Evolutionary conservation across 2,797 vertebrate species (phyloP).

Genomic region (Arvicola amphibius): DNA sequence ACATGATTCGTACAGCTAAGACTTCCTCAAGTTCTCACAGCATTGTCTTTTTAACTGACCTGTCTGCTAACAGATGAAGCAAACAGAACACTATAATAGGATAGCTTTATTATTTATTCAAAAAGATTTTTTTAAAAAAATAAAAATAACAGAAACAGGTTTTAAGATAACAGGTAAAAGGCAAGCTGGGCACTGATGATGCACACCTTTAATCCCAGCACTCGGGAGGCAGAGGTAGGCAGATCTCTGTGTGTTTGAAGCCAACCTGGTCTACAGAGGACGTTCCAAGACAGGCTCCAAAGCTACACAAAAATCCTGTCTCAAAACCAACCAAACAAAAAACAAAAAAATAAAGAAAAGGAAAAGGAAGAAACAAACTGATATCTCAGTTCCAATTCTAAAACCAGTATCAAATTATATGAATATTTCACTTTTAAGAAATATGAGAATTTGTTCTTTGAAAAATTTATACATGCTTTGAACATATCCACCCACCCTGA

Average conservation of each 20-base stretch:
- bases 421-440: background rate
- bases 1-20: background rate
- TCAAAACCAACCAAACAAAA: too few relatives aligned
- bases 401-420: background rate
- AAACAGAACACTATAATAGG: background rate
- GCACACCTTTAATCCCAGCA: too few relatives aligned
- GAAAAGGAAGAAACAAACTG: background rate
- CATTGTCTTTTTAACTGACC: background rate
- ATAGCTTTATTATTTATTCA: background rate
- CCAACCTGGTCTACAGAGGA: too few relatives aligned
- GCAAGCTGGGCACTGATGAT: background rate
- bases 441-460: background rate
- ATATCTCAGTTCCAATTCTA: background rate
- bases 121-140: background rate
- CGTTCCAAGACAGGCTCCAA: too few relatives aligned
- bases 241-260: too few relatives aligned
- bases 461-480: background rate
- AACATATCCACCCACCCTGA: background rate
- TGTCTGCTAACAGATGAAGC: background rate
- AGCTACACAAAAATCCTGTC: too few relatives aligned
- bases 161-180: background rate
- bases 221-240: too few relatives aligned
- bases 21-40: background rate
- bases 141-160: background rate
- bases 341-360: background rate